A percentile compares a stretch with the other conserved stretches of the same genome.
phyloP scores from a whole-genome alignment of 2,888 invertebrate genomes.

The Nemotelus pantherinus region DNA sequence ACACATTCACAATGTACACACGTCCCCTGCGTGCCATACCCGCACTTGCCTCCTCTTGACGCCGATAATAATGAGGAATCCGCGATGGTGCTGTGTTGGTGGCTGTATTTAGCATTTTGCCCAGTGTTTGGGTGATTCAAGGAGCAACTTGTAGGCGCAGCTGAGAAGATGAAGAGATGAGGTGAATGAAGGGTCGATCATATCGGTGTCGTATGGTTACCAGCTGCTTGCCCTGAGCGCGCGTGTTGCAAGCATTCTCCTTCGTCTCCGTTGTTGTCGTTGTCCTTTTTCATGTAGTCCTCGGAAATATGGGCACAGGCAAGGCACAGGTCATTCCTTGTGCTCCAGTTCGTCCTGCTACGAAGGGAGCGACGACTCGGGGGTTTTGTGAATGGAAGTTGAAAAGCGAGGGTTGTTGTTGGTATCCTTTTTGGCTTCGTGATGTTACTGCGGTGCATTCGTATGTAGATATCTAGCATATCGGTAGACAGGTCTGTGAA shows the following conservation, averaged over 20 bases:
- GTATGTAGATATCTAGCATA: background rate
- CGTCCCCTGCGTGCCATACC: conserved; percentile 27
- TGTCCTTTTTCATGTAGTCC: conserved; percentile 11
- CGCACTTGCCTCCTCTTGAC: background rate
- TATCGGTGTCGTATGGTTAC: conserved; percentile 11
- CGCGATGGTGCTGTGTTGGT: conserved; percentile 35
- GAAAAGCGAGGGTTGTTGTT: background rate
- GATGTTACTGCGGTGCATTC: conserved; percentile 17
- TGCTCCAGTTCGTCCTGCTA: conserved; percentile 27
- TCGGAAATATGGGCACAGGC: background rate
- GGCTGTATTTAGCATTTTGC: conserved; percentile 20
- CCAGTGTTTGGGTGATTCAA: conserved; percentile 22
- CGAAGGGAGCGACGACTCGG: background rate
- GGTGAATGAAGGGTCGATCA: conserved; percentile 8
- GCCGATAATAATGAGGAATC: conserved; percentile 23
- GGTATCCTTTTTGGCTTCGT: background rate
- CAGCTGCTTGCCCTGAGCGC: conserved; percentile 33
- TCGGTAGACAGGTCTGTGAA: too few species aligned
- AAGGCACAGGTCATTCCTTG: conserved; percentile 13
- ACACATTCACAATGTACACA: conserved; percentile 43
- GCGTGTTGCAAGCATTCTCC: background rate
- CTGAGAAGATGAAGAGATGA: background rate
- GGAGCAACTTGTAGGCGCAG: background rate
- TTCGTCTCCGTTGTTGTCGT: conserved; percentile 4
- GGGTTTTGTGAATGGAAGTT: conserved; percentile 14